A percentile compares a stretch with the other conserved stretches of the same genome.
Evolutionary conservation across 2,113 vertebrate genomes (phyloP).

Genomic region (Oncorhynchus kisutch): DNA sequence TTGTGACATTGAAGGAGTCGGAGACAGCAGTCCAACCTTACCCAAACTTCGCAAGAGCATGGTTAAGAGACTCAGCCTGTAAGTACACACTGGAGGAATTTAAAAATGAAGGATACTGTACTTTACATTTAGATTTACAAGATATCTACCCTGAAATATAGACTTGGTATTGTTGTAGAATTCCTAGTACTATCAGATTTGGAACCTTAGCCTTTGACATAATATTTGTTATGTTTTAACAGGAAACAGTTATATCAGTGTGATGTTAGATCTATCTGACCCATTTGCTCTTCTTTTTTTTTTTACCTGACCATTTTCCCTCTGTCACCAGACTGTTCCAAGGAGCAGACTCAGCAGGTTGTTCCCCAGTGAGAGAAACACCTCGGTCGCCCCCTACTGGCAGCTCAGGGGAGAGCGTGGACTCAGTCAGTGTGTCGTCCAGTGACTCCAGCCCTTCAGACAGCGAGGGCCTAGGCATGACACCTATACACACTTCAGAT

Average conservation of each 20-base stretch:
- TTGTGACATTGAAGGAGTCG: slow-evolving; percentile 82
- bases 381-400: slow-evolving; percentile 79
- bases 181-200: not conserved
- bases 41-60: slow-evolving; percentile 89
- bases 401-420: slow-evolving; percentile 90
- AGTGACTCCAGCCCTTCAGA: slow-evolving; percentile 87
- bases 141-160: not conserved
- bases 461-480: slow-evolving; percentile 70
- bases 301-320: slow-evolving; percentile 54
- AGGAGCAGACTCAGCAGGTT: slow-evolving; percentile 75
- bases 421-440: slow-evolving; percentile 90
- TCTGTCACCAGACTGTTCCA: slow-evolving; percentile 86
- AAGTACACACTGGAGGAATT: slow-evolving; percentile 63
- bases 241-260: not conserved
- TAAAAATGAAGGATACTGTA: slow-evolving; percentile 61
- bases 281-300: not conserved
- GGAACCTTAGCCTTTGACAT: not conserved
- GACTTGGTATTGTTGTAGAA: too few species aligned
- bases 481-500: slow-evolving; percentile 68
- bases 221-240: not conserved
- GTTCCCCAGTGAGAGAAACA: slow-evolving; percentile 80
- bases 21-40: slow-evolving; percentile 79
- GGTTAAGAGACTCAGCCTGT: slow-evolving; percentile 95
- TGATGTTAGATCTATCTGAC: not conserved
- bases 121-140: not conserved